phyloP scores from a whole-genome alignment of 2,113 vertebrate genomes.

The Sander vitreus region DNA sequence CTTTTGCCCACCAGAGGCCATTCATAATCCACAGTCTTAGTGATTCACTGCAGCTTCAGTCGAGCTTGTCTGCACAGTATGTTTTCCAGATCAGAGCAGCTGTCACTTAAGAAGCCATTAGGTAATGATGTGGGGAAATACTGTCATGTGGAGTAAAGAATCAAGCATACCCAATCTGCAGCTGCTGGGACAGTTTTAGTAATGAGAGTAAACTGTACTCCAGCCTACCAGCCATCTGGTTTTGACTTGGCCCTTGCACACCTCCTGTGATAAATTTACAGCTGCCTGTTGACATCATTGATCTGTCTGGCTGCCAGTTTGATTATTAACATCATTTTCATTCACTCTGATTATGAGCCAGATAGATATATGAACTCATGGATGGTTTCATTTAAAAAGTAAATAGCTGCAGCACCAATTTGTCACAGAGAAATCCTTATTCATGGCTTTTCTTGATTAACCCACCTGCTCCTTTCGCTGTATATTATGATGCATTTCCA shows the following conservation, averaged over 20 bases:
- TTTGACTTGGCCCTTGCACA: neutral
- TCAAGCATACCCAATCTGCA: slow-evolving; percentile 18
- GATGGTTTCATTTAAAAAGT: slow-evolving; percentile 57
- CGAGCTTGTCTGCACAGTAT: slow-evolving; percentile 41
- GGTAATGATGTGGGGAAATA: slow-evolving; percentile 35
- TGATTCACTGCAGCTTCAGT: slow-evolving; percentile 46
- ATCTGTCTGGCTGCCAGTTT: slow-evolving; percentile 49
- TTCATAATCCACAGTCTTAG: slow-evolving; percentile 24
- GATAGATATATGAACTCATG: slow-evolving; percentile 45
- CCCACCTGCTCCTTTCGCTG: slow-evolving; percentile 4
- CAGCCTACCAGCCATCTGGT: slow-evolving; percentile 25
- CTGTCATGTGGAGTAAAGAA: slow-evolving; percentile 38
- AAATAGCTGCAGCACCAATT: slow-evolving; percentile 17
- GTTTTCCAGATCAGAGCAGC: slow-evolving; percentile 53
- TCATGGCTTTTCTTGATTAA: slow-evolving; percentile 44
- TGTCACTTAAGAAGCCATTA: slow-evolving; percentile 60
- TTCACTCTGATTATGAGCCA: slow-evolving; percentile 39
- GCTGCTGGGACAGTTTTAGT: slow-evolving; percentile 16
- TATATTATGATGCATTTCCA: slow-evolving; percentile 26
- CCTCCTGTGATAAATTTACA: slow-evolving; percentile 55
- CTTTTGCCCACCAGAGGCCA: slow-evolving; percentile 28
- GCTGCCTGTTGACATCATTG: slow-evolving; percentile 52
- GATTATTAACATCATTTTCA: slow-evolving; percentile 54
- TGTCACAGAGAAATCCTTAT: slow-evolving; percentile 37
- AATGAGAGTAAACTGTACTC: slow-evolving; percentile 14